phyloP scores from a whole-genome alignment of 1,140 invertebrate genomes.

The Drosophila gunungcola region DNA sequence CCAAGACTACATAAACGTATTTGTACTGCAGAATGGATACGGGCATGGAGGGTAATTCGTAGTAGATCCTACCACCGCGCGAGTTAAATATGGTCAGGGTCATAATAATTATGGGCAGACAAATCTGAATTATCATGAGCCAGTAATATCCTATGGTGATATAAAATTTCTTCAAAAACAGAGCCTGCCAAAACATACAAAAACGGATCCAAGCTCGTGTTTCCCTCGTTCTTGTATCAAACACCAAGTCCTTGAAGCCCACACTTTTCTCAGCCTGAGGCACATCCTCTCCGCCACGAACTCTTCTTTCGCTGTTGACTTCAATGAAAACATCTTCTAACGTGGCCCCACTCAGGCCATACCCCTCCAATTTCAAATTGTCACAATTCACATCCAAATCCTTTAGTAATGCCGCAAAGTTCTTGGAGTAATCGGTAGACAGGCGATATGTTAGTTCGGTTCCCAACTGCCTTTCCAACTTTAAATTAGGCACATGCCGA shows the following conservation, averaged over 20 bases:
- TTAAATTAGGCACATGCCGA: slow-evolving; percentile 65
- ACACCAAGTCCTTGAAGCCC: slow-evolving; percentile 2
- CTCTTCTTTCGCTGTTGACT: slow-evolving; percentile 28
- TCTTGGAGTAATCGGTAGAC: slow-evolving; percentile 44
- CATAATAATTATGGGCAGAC: slow-evolving; percentile 87
- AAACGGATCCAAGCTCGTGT: background rate
- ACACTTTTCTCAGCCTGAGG: background rate
- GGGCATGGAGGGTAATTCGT: slow-evolving; percentile 12
- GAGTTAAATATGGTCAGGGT: slow-evolving; percentile 86
- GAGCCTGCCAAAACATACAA: slow-evolving; percentile 85
- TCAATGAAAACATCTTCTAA: slow-evolving; percentile 94
- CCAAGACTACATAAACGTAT: background rate
- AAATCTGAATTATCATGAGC: slow-evolving; percentile 86
- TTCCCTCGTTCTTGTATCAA: slow-evolving; percentile 17
- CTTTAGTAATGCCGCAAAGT: slow-evolving; percentile 40
- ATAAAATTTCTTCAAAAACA: slow-evolving; percentile 87
- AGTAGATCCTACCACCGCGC: slow-evolving; percentile 15
- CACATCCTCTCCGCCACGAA: slow-evolving; percentile 4
- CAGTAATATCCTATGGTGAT: slow-evolving; percentile 86
- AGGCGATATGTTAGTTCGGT: slow-evolving; percentile 70
- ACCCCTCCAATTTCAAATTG: slow-evolving; percentile 88
- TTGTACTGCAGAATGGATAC: slow-evolving; percentile 23
- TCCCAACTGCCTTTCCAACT: slow-evolving; percentile 65
- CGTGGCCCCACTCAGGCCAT: slow-evolving; percentile 96
- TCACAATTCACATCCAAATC: slow-evolving; percentile 52